Percentiles rank a stretch among this genome's conserved stretches.
Conservation (phyloP, 2,113 vertebrate genomes). For the Boleophthalmus pectinirostris region DNA sequence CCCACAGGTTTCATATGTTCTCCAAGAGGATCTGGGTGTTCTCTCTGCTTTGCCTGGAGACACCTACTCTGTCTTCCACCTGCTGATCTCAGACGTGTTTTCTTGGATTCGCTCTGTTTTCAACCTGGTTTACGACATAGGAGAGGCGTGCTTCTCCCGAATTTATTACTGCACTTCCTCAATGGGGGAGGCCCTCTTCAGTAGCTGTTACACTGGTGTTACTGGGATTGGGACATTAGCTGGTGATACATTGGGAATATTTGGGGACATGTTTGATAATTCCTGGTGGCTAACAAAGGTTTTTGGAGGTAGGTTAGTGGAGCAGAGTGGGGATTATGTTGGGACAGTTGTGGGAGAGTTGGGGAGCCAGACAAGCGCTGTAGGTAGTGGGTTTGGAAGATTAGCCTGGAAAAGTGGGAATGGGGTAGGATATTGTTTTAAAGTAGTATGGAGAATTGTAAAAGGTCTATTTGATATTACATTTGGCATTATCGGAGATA, state of each 20-base stretch:
- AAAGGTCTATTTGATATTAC: slow-evolving; percentile 39
- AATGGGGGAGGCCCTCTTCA: slow-evolving; percentile 58
- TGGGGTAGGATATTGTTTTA: slow-evolving; percentile 57
- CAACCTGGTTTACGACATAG: slow-evolving; percentile 47
- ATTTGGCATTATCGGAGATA: slow-evolving; percentile 38
- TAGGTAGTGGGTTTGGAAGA: slow-evolving; percentile 67
- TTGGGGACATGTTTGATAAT: slow-evolving; percentile 47
- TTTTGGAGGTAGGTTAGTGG: slow-evolving; percentile 56
- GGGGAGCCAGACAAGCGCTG: slow-evolving; percentile 60
- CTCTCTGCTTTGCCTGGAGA: slow-evolving; percentile 67
- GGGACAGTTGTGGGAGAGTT: slow-evolving; percentile 67
- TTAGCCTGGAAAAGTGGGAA: slow-evolving; percentile 61
- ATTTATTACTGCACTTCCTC: slow-evolving; percentile 60
- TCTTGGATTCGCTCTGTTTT: slow-evolving; percentile 51
- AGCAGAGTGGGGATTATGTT: slow-evolving; percentile 58
- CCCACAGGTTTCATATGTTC: slow-evolving; percentile 63
- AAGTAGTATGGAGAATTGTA: slow-evolving; percentile 30
- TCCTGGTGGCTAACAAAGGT: slow-evolving; percentile 63
- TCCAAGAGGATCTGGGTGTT: slow-evolving; percentile 73
- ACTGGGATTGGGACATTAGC: slow-evolving; percentile 68
- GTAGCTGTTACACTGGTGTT: slow-evolving; percentile 66
- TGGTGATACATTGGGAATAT: slow-evolving; percentile 62
- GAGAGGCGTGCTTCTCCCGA: slow-evolving; percentile 38
- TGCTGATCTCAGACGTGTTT: slow-evolving; percentile 64
- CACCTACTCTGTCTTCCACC: slow-evolving; percentile 58